phyloP scores from a whole-genome alignment of 2,888 invertebrate species.

The Pogonocherus hispidulus region DNA sequence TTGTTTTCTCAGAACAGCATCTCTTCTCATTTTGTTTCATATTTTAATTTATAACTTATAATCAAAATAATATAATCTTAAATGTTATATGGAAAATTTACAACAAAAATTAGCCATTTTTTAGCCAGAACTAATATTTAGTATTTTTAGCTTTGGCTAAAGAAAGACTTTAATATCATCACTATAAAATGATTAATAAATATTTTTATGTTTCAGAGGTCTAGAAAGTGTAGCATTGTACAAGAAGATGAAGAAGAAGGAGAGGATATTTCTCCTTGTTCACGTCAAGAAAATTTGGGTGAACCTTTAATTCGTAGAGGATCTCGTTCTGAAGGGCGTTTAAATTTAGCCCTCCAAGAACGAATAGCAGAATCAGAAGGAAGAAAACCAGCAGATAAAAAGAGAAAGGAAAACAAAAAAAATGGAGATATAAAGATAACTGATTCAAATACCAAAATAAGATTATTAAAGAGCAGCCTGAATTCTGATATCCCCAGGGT shows the following conservation, averaged over 20 bases:
- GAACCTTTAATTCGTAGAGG: conserved; percentile 77
- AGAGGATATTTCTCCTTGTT: conserved; percentile 78
- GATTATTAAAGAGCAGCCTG: not conserved
- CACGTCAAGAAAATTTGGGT: conserved; percentile 73
- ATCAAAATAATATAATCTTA: too few species aligned
- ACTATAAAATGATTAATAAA: too few species aligned
- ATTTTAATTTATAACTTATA: too few species aligned
- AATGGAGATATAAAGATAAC: conserved; percentile 1
- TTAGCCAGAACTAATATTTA: too few species aligned
- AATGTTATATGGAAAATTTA: too few species aligned
- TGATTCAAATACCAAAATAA: conserved; percentile 1
- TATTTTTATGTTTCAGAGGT: conserved; percentile 70
- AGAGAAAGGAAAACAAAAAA: conserved; percentile 34
- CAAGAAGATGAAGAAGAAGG: conserved; percentile 94
- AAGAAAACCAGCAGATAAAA: conserved; percentile 65
- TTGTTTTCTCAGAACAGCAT: too few species aligned
- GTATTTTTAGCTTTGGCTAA: too few species aligned
- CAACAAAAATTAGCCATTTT: too few species aligned
- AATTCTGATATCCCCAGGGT: not conserved
- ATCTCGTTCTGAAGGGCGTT: conserved; percentile 84
- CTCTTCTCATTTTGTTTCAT: too few species aligned
- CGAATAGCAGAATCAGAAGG: conserved; percentile 72
- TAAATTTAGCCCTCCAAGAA: conserved; percentile 80
- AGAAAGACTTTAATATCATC: too few species aligned
- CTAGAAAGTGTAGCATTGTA: conserved; percentile 92